Percentiles rank a stretch among this genome's conserved stretches.
Evolutionary conservation across 53 echinoderm and acorn worm genomes (phyloP).

Genomic region (Luidia sarsii): DNA sequence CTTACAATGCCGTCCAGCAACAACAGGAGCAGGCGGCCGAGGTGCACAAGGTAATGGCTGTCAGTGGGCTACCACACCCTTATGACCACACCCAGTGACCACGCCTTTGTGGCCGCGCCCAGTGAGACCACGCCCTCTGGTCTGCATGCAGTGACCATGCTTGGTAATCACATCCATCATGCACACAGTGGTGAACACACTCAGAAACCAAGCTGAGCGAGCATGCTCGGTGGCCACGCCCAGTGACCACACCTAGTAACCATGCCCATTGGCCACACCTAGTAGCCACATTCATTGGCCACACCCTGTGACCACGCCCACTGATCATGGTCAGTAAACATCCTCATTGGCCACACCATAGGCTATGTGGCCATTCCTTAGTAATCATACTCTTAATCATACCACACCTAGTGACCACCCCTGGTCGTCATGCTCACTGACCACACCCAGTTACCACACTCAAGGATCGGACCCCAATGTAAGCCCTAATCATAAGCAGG

Average conservation of each 20-base stretch:
- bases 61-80: background rate
- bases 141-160: too few species aligned
- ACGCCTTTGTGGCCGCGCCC: background rate
- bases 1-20: constrained; percentile 89
- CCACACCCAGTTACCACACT: constrained; percentile 1
- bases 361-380: too few species aligned
- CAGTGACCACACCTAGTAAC: background rate
- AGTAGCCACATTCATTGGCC: background rate
- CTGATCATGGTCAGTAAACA: too few species aligned
- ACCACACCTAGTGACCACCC: background rate
- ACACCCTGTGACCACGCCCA: background rate
- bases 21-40: constrained; percentile 79
- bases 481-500: too few species aligned
- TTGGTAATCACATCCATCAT: background rate
- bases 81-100: background rate
- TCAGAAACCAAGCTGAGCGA: background rate
- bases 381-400: too few species aligned
- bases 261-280: too few species aligned
- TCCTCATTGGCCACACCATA: too few species aligned
- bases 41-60: constrained; percentile 80
- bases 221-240: too few species aligned
- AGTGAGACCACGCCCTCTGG: background rate
- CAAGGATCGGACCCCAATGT: too few species aligned
- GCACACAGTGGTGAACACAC: background rate
- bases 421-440: background rate